These are phyloP conservation scores for Antrozous pallidus DNA, from an alignment of 2,797 vertebrate genomes.

Conservation along the genomic window DNA sequence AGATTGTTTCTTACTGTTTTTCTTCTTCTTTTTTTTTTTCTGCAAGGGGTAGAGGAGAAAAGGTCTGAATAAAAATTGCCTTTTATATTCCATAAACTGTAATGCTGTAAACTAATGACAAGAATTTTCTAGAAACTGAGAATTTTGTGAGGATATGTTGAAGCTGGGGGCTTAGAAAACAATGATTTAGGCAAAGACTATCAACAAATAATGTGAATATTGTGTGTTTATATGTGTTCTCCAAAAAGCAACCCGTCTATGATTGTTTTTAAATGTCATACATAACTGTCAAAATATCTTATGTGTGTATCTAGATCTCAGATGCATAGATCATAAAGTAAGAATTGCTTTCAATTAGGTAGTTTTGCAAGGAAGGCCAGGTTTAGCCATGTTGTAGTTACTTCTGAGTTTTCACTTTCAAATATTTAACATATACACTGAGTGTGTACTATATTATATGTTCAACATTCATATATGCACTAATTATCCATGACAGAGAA, in stretches of 20 bases:
- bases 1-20: neutral
- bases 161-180: neutral
- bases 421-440: neutral
- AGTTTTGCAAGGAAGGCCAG: neutral
- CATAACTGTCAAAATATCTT: neutral
- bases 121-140: neutral
- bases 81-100: constrained; percentile 12
- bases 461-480: neutral
- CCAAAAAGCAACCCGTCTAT: neutral
- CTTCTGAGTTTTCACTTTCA: neutral
- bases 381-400: neutral
- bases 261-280: neutral
- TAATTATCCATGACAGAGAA: neutral
- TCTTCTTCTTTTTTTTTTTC: neutral
- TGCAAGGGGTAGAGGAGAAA: neutral
- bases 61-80: constrained; percentile 29
- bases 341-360: neutral
- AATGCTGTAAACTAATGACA: neutral
- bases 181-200: neutral
- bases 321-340: neutral
- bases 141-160: neutral
- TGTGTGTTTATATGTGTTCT: neutral
- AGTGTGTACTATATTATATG: neutral
- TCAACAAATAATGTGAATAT: neutral
- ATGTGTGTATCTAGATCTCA: neutral